Conservation (phyloP, 2,113 vertebrate genomes). For the Globicephala melas region DNA sequence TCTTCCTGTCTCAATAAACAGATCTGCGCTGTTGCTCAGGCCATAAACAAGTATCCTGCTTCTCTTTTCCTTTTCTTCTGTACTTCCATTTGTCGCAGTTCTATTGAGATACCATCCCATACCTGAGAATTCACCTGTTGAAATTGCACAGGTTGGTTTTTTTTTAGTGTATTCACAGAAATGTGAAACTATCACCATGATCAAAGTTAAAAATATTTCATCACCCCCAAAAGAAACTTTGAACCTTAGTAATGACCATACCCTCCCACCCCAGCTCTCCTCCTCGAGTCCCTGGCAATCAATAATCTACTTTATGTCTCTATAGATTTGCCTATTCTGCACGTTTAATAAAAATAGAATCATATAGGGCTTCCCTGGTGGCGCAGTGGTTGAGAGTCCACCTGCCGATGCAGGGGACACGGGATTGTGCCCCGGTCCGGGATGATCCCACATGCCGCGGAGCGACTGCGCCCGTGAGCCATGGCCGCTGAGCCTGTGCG, state of each 20-base stretch:
- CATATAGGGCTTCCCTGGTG: neutral
- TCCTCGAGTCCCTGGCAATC: no score
- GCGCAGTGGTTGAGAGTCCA: no score
- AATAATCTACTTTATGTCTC: neutral
- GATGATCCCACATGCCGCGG: no score
- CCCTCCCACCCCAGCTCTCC: rapidly evolving
- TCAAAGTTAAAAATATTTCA: neutral
- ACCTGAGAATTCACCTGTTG: neutral
- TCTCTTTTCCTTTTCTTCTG: neutral
- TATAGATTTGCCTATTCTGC: neutral
- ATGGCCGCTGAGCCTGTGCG: no score
- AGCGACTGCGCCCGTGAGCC: no score
- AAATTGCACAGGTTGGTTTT: neutral
- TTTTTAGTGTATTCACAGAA: neutral
- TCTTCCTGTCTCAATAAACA: neutral
- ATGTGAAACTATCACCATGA: neutral
- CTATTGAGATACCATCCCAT: neutral
- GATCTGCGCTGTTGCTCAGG: neutral
- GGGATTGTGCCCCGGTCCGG: no score
- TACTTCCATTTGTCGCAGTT: neutral
- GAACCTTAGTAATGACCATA: no score
- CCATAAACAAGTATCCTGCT: neutral
- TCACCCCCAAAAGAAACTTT: neutral
- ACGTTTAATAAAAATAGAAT: neutral
- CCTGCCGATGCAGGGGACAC: no score